These are phyloP conservation scores for Piprites chloris DNA, from an alignment of 2,113 vertebrate species.

Conservation along the genomic window DNA sequence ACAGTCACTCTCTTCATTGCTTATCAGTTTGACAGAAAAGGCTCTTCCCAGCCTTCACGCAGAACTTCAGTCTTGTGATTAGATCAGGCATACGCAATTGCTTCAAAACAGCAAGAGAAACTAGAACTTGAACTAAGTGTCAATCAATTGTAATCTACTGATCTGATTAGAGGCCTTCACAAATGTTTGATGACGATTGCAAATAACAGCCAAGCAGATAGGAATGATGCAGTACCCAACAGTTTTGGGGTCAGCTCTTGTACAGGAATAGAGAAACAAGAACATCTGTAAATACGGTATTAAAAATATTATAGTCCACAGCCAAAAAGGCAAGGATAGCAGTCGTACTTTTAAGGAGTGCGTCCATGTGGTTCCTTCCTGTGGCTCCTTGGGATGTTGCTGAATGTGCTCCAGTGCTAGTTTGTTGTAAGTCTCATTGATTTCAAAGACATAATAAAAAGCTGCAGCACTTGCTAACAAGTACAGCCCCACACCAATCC, in stretches of 20 bases:
- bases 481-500: conserved; percentile 90
- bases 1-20: conserved; percentile 50
- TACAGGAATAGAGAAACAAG: conserved; percentile 97
- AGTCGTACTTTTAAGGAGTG: conserved; percentile 81
- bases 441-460: conserved; percentile 94
- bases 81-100: conserved; percentile 21
- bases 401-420: conserved; percentile 87
- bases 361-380: conserved; percentile 70
- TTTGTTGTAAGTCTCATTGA: conserved; percentile 88
- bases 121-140: conserved; percentile 76
- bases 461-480: conserved; percentile 84
- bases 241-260: conserved; percentile 89
- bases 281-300: conserved; percentile 96
- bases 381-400: conserved; percentile 73
- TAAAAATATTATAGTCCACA: conserved; percentile 89
- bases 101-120: conserved; percentile 36
- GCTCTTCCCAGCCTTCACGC: conserved; percentile 58
- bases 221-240: conserved; percentile 95
- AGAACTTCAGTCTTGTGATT: conserved; percentile 61
- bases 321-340: conserved; percentile 88
- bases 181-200: conserved; percentile 87
- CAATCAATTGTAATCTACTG: conserved; percentile 86
- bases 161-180: conserved; percentile 89
- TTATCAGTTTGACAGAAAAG: conserved; percentile 60
- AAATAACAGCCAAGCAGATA: conserved; percentile 89